Base-by-base conservation (phyloP, 2,888 invertebrate species). In the Emmelina monodactyla region DNA sequence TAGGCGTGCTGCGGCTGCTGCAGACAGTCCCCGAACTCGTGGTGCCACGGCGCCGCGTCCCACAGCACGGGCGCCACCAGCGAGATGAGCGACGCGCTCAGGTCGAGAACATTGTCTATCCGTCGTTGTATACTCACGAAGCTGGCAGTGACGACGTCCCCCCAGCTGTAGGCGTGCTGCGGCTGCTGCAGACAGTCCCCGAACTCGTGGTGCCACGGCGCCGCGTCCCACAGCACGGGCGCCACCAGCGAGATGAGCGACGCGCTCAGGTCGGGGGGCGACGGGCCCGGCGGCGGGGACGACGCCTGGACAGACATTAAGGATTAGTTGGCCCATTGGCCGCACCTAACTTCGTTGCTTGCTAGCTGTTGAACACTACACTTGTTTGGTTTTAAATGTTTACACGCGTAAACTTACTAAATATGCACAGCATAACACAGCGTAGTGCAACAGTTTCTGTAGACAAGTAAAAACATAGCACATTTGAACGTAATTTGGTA, bases 201-300 rank as follows among this genome's bases (percentile, higher is more conserved):
- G 55, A 90, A 92, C 53, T 86, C 83, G 33, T 78, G 78, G 11
- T 86, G 83, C 78, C 88, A 85, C 4, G 88, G 88, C 3, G 92
- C 83, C 0, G 85, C 83, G 66, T 97, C 96, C 70, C 88, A 91
- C 28, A 94, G 59, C 4, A 95, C 92, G 0, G 88, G 88, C 0
- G 87, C 82, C 5, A 92, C 85, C 16, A 96, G 76, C 0, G 88
- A 87, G 33, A 94, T 81, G 54, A 93, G 83, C 43, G 85, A 83
- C 7, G 83, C 76, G 38, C n/a, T n/a, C n/a, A n/a, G n/a, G n/a
- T 25, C 25, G 25, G 25, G 6, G 3, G 25, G 25, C 4, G 25
- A n/a, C 25, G 90, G 89, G 0, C 92, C 88, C 0, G 80, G 58
- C 0, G 78, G 73, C 2, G 11, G 11, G 4, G 25, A 25, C n/a